Conservation (phyloP, 2,888 invertebrate species). For the Schizaphis graminum region DNA sequence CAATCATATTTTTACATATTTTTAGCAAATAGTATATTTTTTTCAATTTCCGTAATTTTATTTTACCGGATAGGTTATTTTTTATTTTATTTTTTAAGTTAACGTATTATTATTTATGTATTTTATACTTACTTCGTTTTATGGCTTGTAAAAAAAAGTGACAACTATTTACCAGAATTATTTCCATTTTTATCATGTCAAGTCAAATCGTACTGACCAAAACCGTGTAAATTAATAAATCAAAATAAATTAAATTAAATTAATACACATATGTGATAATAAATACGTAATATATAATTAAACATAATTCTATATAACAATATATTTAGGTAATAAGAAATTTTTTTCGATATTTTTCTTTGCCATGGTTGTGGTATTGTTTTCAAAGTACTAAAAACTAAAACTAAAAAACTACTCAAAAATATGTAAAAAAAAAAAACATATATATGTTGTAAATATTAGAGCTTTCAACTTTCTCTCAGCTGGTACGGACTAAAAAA, state of each 20-base stretch:
- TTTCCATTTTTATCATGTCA: neutral
- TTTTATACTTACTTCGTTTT: slow-evolving; percentile 48
- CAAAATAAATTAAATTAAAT: neutral
- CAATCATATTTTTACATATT: neutral
- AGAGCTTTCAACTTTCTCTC: neutral
- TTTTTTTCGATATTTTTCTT: neutral
- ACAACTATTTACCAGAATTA: slow-evolving; percentile 42
- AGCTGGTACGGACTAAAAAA: neutral
- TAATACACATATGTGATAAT: neutral
- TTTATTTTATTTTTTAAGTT: neutral
- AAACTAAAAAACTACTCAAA: neutral
- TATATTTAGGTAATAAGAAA: neutral
- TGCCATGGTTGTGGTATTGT: neutral
- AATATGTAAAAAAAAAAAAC: neutral
- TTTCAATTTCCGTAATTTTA: slow-evolving; percentile 34
- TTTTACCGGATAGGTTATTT: neutral
- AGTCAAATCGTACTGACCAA: neutral
- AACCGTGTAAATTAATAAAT: neutral
- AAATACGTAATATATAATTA: neutral
- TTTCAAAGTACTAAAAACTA: neutral
- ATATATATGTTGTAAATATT: neutral
- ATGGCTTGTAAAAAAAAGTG: slow-evolving; percentile 3
- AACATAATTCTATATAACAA: neutral
- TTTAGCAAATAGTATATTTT: neutral
- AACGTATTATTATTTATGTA: slow-evolving; percentile 9